Evolutionary conservation across 2,888 invertebrate species (phyloP), one percentile per base, ranked within the genome.

Genomic region (Deroplatys truncata): DNA sequence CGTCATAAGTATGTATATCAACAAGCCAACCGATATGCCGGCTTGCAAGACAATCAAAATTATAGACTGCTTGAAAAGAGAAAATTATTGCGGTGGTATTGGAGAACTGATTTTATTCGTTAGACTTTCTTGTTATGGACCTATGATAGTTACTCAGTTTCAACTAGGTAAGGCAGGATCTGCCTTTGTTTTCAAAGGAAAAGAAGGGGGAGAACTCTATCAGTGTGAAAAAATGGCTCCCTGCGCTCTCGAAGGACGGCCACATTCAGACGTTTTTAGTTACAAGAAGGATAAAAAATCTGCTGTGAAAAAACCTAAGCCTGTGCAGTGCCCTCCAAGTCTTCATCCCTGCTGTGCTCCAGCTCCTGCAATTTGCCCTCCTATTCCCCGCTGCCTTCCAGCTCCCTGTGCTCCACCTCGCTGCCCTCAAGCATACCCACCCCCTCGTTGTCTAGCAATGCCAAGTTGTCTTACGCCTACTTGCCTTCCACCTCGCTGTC

Each of bases 71-170:
- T 83, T 88, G 9, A 82, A 84, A 10, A 84, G 35, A 28, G 84
- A 84, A 5, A 84, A 84, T 43, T 29, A 49, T 15, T 84, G 84
- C 16, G 35, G 49, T 3, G 83, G 84, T 8, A 49, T 85, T 29
- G 88, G 88, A 9, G 49, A 84, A 49, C 25, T 88, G 28, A 49
- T 28, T 35, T n/a, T 88, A 35, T 88, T 88, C 49, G 84, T 88
- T 35, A 84, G 88, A 9, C 28, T 88, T n/a, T 83, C 88, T 13
- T 88, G 88, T 84, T 88, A 84, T 43, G 88, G 88, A 20, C 84
- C 84, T 29, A 43, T 49, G 35, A 88, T 88, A 29, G 88, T 88
- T 28, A 88, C 88, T 1, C 29, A 88, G 56, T 88, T 88, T 84
- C 82, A 84, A 29, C 84, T 88, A 28, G 85, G 85, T 28, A 85